phyloP scores from a whole-genome alignment of 1,140 invertebrate species.

The Drosophila ogumai region DNA sequence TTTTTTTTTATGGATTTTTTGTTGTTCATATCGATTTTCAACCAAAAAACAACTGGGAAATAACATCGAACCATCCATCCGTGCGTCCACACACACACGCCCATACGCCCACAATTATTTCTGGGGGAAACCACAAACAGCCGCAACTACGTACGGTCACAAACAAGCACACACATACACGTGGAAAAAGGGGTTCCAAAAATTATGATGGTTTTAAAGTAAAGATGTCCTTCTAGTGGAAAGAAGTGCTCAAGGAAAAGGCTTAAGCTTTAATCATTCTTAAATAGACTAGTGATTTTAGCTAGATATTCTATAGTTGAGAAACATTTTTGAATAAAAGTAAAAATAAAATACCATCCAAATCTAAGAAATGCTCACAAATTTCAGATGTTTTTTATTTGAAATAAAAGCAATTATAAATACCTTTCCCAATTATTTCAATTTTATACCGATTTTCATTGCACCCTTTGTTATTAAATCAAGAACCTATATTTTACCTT shows the following conservation, averaged over 20 bases:
- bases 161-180: slow-evolving; percentile 18
- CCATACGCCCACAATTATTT: slow-evolving; percentile 55
- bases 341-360: too few species aligned
- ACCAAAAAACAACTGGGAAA: slow-evolving; percentile 57
- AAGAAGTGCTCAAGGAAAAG: background rate
- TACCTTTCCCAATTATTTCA: background rate
- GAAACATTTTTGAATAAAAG: background rate
- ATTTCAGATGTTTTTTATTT: background rate
- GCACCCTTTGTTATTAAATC: too few species aligned
- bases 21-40: slow-evolving; percentile 66
- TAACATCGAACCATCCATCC: slow-evolving; percentile 59
- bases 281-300: too few species aligned
- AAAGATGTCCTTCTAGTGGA: background rate
- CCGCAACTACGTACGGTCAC: slow-evolving; percentile 45
- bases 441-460: background rate
- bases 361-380: background rate
- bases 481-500: background rate
- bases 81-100: slow-evolving; percentile 38
- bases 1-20: slow-evolving; percentile 48
- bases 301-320: background rate
- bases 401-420: background rate
- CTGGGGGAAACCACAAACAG: slow-evolving; percentile 55
- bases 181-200: slow-evolving; percentile 9
- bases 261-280: too few species aligned
- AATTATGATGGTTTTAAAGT: background rate